Evolutionary conservation across 2,888 invertebrate species (phyloP).

Genomic region (Bugulina stolonifera): DNA sequence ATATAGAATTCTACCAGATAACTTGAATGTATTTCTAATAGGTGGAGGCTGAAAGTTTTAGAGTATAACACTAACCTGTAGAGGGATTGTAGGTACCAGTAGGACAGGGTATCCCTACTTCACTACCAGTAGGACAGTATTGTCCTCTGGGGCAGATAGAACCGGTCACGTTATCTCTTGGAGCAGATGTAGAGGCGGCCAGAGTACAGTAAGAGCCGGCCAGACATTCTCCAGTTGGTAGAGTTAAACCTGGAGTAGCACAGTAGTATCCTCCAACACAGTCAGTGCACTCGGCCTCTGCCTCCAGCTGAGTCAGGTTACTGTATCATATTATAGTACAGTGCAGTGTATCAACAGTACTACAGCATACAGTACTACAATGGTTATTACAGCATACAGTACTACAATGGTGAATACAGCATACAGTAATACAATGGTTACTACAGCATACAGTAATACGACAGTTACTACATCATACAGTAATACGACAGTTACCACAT

Average conservation of each 20-base stretch:
- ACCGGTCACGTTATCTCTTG: conserved; percentile 39
- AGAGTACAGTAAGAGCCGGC: conserved; percentile 39
- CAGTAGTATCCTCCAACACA: conserved; percentile 46
- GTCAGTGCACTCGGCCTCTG: conserved; percentile 38
- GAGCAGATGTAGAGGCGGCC: conserved; percentile 36
- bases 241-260: conserved; percentile 35
- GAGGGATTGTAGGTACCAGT: conserved; percentile 43
- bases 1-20: no score
- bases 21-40: no score
- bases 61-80: conserved; percentile 36
- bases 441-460: no score
- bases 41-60: no score
- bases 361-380: no score
- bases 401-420: no score
- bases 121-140: conserved; percentile 43
- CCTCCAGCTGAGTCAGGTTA: conserved; percentile 34
- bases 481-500: no score
- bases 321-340: no score
- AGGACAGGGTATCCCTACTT: conserved; percentile 37
- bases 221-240: conserved; percentile 37
- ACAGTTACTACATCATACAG: no score
- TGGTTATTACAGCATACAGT: no score
- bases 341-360: no score
- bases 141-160: conserved; percentile 39
- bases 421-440: no score